These are phyloP conservation scores for Polymixis flavicincta DNA, from an alignment of 2,888 invertebrate species.

Conservation along the genomic window DNA sequence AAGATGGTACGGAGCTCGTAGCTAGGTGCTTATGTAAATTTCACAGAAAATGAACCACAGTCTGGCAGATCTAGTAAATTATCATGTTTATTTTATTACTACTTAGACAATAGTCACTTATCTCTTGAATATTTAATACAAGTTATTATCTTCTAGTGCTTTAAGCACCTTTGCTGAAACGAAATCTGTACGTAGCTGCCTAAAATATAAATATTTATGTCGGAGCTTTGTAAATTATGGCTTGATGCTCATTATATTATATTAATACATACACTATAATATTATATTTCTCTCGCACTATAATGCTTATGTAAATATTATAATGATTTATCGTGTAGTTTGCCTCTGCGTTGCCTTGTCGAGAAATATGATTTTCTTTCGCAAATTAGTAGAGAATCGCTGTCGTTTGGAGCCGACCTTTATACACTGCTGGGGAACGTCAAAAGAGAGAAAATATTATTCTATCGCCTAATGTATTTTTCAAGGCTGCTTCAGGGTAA, in stretches of 20 bases:
- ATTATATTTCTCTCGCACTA: slow-evolving; percentile 7
- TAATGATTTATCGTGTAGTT: slow-evolving; percentile 33
- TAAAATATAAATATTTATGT: slow-evolving; percentile 27
- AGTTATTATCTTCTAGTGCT: slow-evolving; percentile 19
- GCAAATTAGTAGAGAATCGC: slow-evolving; percentile 33
- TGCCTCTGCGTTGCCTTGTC: slow-evolving; percentile 10
- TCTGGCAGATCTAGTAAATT: neutral
- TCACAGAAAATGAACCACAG: neutral
- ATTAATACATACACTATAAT: slow-evolving; percentile 21
- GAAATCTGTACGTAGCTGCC: neutral
- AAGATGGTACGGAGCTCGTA: neutral
- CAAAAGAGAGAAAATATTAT: slow-evolving; percentile 8
- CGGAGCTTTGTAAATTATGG: slow-evolving; percentile 25
- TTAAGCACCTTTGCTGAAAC: slow-evolving; percentile 19
- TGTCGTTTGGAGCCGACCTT: slow-evolving; percentile 12
- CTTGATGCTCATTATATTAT: slow-evolving; percentile 22
- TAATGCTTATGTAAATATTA: slow-evolving; percentile 31
- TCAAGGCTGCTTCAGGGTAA: slow-evolving; percentile 4
- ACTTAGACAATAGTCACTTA: slow-evolving; percentile 19
- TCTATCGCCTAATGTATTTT: slow-evolving; percentile 20
- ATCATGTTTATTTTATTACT: slow-evolving; percentile 14
- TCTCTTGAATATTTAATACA: slow-evolving; percentile 15
- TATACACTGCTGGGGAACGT: slow-evolving; percentile 5
- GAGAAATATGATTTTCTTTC: slow-evolving; percentile 43
- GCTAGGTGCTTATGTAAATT: slow-evolving; percentile 22